These are phyloP conservation scores for Trachops cirrhosus DNA, from an alignment of 2,797 vertebrate species.

Conservation along the genomic window DNA sequence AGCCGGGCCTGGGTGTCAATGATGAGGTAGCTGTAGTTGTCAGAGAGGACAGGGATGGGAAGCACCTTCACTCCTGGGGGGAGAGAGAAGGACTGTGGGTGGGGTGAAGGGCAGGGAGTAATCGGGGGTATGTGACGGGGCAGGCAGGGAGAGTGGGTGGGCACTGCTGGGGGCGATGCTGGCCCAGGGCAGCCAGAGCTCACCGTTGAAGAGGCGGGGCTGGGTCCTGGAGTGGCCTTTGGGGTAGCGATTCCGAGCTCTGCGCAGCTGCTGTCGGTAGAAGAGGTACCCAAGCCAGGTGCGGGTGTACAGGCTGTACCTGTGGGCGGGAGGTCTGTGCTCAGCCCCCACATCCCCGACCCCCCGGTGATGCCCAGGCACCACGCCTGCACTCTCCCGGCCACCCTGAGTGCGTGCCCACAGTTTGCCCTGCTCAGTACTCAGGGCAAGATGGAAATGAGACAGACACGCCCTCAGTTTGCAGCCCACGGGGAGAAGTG, in stretches of 20 bases:
- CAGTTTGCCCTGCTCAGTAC: background rate
- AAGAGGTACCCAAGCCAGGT: conserved; percentile 95
- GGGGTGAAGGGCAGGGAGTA: background rate
- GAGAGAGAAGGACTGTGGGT: background rate
- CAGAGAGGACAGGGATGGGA: conserved; percentile 93
- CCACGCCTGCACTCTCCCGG: fast-evolving
- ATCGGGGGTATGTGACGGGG: fast-evolving
- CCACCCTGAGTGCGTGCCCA: fast-evolving
- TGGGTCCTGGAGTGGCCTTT: conserved; percentile 90
- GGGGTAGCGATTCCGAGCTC: conserved; percentile 91
- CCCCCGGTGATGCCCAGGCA: background rate
- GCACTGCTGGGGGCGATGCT: background rate
- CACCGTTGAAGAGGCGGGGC: conserved; percentile 89
- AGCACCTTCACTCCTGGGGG: conserved; percentile 93
- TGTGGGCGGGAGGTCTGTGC: conserved; percentile 61
- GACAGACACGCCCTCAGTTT: background rate
- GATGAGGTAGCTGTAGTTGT: conserved; percentile 98
- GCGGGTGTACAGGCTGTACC: conserved; percentile 94
- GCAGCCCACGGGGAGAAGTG: background rate
- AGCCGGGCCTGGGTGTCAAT: conserved; percentile 90
- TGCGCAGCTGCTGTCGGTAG: conserved; percentile 94
- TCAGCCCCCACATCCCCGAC: background rate
- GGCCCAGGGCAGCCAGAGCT: background rate
- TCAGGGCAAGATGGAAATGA: background rate
- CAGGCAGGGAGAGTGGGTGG: background rate